Conservation (phyloP, 2,797 vertebrate species). For the Acanthis flammea region DNA sequence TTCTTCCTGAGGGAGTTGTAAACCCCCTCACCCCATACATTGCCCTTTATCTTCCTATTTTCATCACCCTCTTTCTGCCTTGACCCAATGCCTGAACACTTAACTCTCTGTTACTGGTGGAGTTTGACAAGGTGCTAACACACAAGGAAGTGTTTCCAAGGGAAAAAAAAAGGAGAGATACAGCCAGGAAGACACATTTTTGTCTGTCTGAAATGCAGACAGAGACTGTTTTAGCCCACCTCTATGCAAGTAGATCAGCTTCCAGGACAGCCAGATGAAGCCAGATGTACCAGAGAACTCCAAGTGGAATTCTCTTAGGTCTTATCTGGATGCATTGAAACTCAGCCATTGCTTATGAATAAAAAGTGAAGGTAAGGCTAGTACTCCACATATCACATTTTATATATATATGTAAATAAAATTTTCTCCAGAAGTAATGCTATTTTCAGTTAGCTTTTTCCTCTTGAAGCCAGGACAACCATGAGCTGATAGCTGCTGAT, state of each 20-base stretch:
- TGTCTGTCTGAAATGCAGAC: not conserved
- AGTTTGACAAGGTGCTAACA: not conserved
- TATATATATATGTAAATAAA: not conserved
- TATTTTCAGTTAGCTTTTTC: not conserved
- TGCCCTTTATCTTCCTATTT: not conserved
- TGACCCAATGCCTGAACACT: not conserved
- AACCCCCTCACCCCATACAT: not conserved
- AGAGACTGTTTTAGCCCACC: not conserved
- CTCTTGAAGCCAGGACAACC: not conserved
- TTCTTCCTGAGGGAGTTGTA: not conserved
- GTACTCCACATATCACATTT: not conserved
- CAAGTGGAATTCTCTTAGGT: not conserved
- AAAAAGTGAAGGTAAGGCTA: not conserved
- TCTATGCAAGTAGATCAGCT: not conserved
- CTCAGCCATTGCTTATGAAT: not conserved
- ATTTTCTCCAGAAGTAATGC: not conserved
- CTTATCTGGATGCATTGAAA: not conserved
- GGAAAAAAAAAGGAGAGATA: not conserved
- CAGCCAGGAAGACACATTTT: not conserved
- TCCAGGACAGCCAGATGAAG: not conserved
- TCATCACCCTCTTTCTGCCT: not conserved
- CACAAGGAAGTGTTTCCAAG: not conserved
- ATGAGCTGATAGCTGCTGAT: not conserved
- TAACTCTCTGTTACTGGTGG: not conserved
- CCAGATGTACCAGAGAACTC: not conserved